Evolutionary conservation across 2,888 invertebrate species (phyloP), one percentile per base, ranked within the genome.

Genomic region (Drosophila mercatorum): DNA sequence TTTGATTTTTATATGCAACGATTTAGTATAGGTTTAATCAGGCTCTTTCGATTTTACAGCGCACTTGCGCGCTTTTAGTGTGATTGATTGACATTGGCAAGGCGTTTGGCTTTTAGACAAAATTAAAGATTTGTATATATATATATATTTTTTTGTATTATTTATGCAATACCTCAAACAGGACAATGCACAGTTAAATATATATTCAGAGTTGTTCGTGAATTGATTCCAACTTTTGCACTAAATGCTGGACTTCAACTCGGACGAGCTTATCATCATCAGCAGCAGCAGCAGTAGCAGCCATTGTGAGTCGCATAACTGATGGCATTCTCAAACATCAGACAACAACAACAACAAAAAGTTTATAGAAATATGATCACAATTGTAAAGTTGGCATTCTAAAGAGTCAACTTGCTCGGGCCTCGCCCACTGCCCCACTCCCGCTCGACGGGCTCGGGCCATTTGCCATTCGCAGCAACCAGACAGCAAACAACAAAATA

Each of bases 41-140:
- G 80, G 68, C 73, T 68, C 64, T 66, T 85, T 63, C 67, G 55
- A 78, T 77, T 88, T 83, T 78, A 86, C 68, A 84, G 58, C 73
- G 55, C 74, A 78, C 71, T 88, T 76, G 49, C 70, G 71, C 68
- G 71, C 81, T 86, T 83, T 88, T 80, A 84, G 81, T 86, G 81
- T 78, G 89, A 88, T 84, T 88, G 83, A 88, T 88, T 83, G 72
- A 61, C 51, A 61, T 68, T 69, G 34, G 34, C 53, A 49, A 65
- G 57, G 60, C 56, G 74, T 36, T 61, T 60, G 51, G 49, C 58
- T 59, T 56, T 43, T 66, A 63, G 12, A n/a, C 56, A 10, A 59
- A 53, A 64, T 64, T 64, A 63, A 74, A 64, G 43, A 8, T 10
- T 34, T 34, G 1, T 34, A 34, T 10, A 10, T 34, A 34, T 10